phyloP scores from a whole-genome alignment of 1,140 invertebrate species.

The Heliothis subflexa region DNA sequence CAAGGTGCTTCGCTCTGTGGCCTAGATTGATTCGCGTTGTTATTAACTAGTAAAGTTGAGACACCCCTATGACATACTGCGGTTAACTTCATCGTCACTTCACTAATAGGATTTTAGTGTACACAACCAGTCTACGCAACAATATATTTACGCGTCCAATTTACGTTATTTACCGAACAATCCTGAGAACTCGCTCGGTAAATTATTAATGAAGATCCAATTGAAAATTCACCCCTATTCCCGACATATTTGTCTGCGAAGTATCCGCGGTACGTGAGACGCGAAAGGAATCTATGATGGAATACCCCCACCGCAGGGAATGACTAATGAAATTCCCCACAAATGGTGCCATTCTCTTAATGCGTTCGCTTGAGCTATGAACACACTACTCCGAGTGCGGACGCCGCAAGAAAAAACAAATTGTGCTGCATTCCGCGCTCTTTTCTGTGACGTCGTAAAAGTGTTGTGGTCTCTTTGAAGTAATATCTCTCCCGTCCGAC shows the following conservation, averaged over 20 bases:
- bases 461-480: constrained; percentile 39
- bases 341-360: constrained; percentile 56
- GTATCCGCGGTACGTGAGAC: constrained; percentile 55
- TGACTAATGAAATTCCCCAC: constrained; percentile 61
- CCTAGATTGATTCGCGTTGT: constrained; percentile 30
- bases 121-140: constrained; percentile 29
- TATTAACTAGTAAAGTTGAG: constrained; percentile 41
- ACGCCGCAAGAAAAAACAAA: constrained; percentile 47
- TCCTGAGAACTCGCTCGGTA: constrained; percentile 44
- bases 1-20: constrained; percentile 28
- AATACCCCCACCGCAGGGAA: constrained; percentile 53
- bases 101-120: constrained; percentile 40
- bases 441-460: constrained; percentile 39
- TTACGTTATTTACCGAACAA: constrained; percentile 48
- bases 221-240: constrained; percentile 57
- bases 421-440: constrained; percentile 40
- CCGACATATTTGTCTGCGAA: constrained; percentile 51
- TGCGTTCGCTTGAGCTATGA: constrained; percentile 48
- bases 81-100: constrained; percentile 18
- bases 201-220: constrained; percentile 58
- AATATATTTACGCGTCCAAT: constrained; percentile 46
- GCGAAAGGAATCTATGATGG: constrained; percentile 60
- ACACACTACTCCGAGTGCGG: constrained; percentile 38
- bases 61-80: constrained; percentile 22
- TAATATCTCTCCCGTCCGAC: constrained; percentile 28